Percentiles rank a stretch among this genome's conserved stretches.
These are phyloP conservation scores for Lasioglossum morio DNA, from an alignment of 2,888 invertebrate genomes.

Conservation along the genomic window DNA sequence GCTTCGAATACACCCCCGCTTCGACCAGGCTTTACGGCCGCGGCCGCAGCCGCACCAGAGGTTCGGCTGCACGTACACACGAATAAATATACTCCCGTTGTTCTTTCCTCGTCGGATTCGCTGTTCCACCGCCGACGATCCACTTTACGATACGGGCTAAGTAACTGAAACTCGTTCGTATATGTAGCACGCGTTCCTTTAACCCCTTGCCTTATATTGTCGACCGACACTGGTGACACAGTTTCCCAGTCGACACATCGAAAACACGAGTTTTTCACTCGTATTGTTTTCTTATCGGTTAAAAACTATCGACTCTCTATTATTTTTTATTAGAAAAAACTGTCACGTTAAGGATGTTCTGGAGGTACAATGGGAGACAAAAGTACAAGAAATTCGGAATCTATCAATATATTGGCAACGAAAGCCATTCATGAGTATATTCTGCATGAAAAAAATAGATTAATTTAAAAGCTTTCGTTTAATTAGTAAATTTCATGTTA, in stretches of 20 bases:
- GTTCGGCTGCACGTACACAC: neutral
- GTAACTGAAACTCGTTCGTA: slow-evolving; percentile 50
- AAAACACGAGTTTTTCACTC: neutral
- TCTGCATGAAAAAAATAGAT: too few relatives aligned
- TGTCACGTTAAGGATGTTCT: too few relatives aligned
- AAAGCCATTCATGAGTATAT: too few relatives aligned
- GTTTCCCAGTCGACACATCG: too few relatives aligned
- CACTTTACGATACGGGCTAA: slow-evolving; percentile 38
- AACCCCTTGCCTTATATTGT: neutral
- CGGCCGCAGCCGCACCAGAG: neutral
- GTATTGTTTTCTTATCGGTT: too few relatives aligned
- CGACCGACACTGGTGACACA: neutral
- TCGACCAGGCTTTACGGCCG: slow-evolving; percentile 27
- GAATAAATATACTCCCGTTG: slow-evolving; percentile 32
- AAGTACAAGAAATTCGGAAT: too few relatives aligned
- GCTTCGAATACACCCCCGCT: slow-evolving; percentile 21
- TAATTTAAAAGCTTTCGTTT: too few relatives aligned
- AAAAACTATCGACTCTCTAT: too few relatives aligned
- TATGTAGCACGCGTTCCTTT: neutral
- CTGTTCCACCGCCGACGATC: neutral
- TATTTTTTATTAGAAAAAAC: too few relatives aligned
- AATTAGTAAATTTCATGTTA: too few relatives aligned
- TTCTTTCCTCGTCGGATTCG: slow-evolving; percentile 9
- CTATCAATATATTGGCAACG: too few relatives aligned
- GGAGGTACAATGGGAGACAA: too few relatives aligned